Evolutionary conservation across 2,888 invertebrate genomes (phyloP), one percentile per base, ranked within the genome.

Genomic region (Masnerella sp.): DNA sequence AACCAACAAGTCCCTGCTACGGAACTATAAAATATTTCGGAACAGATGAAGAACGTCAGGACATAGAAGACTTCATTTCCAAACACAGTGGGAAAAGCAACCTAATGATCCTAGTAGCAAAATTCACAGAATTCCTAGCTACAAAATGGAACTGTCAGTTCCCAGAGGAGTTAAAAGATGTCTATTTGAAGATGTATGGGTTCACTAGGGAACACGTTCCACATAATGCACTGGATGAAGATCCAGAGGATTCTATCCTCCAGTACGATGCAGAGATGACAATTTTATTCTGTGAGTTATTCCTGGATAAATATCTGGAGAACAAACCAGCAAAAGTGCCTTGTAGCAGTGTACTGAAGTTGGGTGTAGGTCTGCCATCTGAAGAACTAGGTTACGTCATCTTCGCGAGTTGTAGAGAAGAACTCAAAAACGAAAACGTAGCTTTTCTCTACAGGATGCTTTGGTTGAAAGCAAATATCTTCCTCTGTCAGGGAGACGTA

Each of bases 131-230:
- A 78, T 88, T 89, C 76, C 84, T 94, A 52, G 88, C 91, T 5
- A 87, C 86, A 4, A 90, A 92, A 78, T 93, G 93, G 92, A 88
- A 88, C 77, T 81, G 89, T 5, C 89, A 90, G 72, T 94, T 94
- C 94, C 92, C 94, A 0, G 86, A 89, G 67, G 89, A 89, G 42
- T 87, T 94, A 22, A 81, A 89, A 0, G 87, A 89, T 9, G 81
- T 91, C 42, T 94, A 90, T 85, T 85, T 92, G 68, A 89, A 90
- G 83, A 89, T 91, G 4, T 93, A 92, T 34, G 11, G 40, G 3
- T 74, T 58, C 17, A 76, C 69, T 0, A 88, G 91, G 71, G 88
- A 90, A 78, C 91, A 91, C 80, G 88, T 89, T 47, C 89, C 89
- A 40, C 89, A 89, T 77, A 89, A 89, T 11, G 82, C 89, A 0